Base-by-base conservation (phyloP, 2,113 vertebrate species). In the Phylloscopus trochiloides region DNA sequence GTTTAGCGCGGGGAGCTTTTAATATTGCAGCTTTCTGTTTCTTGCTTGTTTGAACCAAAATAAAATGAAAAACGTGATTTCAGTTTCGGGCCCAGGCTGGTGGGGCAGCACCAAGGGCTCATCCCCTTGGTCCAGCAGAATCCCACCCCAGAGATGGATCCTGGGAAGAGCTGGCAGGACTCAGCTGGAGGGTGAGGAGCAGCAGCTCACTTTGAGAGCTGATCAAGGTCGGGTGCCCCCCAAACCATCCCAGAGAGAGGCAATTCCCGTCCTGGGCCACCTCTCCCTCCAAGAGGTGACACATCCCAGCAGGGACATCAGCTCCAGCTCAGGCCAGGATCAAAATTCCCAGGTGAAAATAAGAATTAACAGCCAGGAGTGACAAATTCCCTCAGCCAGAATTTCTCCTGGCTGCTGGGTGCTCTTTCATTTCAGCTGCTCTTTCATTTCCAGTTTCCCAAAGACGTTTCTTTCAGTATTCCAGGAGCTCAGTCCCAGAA, bases 191-290 rank as follows among this genome's bases (percentile, higher is more conserved):
- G 51, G 20, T 2, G 20, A 52, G 47, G 31, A 29, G 34, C 19
- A 22, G 4, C 42, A 45, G 1, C 13, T 6, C 6, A 2, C 40
- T 31, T 29, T 45, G 68, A 17, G 38, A 63, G 29, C 17, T 65
- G 45, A 3, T 0, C 0, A 1, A 38, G 50, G 15, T 32, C 0
- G 0, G 61, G 42, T 45, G 57, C 17, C 26, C 45, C 42, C 28
- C 51, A 43, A 14, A 5, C 17, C 12, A 83, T 14, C 43, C 68
- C 9, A 22, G 32, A 26, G 36, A 76, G 42, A 8, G 72, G 19
- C 9, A 57, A 4, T 10, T 62, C 8, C 1, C 55, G 25, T 19
- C 84, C 65, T 47, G 55, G 40, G 65, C 16, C n/a, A 7, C 28
- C 12, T 19, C 18, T 34, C 31, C 43, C 25, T 58, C 51, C 28